Evolutionary conservation across 2,113 vertebrate genomes (phyloP), one percentile per base, ranked within the genome.

Genomic region (Phalacrocorax carbo): DNA sequence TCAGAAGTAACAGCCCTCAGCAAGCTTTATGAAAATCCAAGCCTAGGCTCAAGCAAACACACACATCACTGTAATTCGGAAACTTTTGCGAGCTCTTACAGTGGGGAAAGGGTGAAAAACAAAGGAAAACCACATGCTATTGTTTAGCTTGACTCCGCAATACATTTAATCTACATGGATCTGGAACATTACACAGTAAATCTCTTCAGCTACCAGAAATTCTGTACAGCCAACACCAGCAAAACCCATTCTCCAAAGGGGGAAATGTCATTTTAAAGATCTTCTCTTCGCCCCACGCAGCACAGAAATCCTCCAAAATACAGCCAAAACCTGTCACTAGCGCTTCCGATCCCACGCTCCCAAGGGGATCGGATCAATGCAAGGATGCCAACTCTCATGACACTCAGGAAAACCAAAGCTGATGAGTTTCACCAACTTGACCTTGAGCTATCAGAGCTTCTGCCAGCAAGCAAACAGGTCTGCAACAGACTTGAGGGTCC

Each of bases 81-180:
- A 75, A 82, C 19, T 52, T 34, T 19, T 46, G 73, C 16, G 78
- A 90, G 88, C 82, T 86, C 75, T 86, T 51, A 26, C 46, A 30
- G 9, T 30, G 52, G 87, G 40, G 58, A 64, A 42, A 5, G 26
- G 11, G 22, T 69, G 23, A 60, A 71, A 36, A 22, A 78, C 61
- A 90, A 84, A 94, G 84, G 87, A 60, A 94, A 94, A 90, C 75
- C 94, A 40, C 95, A 92, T 4, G 48, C 75, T 76, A 38, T 90
- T 93, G 94, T 94, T 87, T 48, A 55, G 88, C n/a, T 90, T 55
- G 71, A 92, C 80, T 86, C 91, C 0, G 0, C 83, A 61, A 86
- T 10, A 42, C 12, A 2, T 51, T 86, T 83, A 34, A 95, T 75
- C 87, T 91, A 54, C 81, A 12, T n/a, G 70, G 70, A 64, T 75